Evolutionary conservation across 2,113 vertebrate species (phyloP), one percentile per base, ranked within the genome.

Genomic region (Toxotes jaculatrix): DNA sequence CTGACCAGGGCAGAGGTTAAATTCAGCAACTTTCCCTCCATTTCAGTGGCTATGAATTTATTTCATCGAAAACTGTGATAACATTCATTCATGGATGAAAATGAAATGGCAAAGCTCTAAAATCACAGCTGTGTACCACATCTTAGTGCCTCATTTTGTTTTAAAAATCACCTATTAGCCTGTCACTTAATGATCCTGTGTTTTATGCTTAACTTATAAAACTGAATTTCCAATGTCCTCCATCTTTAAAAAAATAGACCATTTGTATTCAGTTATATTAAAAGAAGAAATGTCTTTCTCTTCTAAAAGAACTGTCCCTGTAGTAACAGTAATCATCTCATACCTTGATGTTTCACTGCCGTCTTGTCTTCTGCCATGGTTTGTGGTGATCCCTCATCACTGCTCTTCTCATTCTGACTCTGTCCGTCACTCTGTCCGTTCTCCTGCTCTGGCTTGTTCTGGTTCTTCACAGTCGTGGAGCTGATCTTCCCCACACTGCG

Each of bases 401-500:
- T 64, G 36, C 2, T 77, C 61, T 66, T 78, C 49, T 79, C 51
- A 0, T 38, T 47, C 17, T 36, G 45, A 12, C 10, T 65, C 10
- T 66, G 74, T 11, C 79, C 70, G 0, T 91, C 92, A 40, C 89
- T 83, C 0, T 3, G 68, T 70, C 68, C 89, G 79, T 80, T 80
- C 17, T 91, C 93, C 11, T 77, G 82, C 31, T 93, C 93, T 0
- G 90, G 65, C 79, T 94, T 95, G 74, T 23, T 92, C 0, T 89
- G 92, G 23, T 84, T 95, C 92, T 92, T 97, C 40, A 89, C 94
- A 4, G 91, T 82, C 32, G 84, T 95, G 67, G 96, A 93, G 71
- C 93, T 96, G 83, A 96, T 79, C 87, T 97, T 97, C 3, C 97
- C 97, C 80, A 98, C 90, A 45, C 96, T 97, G 86, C 96, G 95